Conservation (phyloP, 2,113 vertebrate species). For the Nannobrachium achirus region DNA sequence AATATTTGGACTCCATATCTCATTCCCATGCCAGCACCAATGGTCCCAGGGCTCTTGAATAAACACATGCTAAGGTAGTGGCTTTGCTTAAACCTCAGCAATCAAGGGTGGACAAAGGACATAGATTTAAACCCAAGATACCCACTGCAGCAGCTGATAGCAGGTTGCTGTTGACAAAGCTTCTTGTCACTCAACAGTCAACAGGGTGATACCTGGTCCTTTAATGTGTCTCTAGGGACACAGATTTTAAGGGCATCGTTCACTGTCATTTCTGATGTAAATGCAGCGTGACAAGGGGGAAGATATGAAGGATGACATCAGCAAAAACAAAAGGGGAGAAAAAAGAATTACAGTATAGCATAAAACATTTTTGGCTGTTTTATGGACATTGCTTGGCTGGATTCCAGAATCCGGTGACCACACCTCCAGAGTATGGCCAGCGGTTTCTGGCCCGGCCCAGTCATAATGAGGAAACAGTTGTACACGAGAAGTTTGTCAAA, state of each 20-base stretch:
- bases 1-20: slow-evolving; percentile 32
- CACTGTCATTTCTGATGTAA: background rate
- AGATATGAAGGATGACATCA: background rate
- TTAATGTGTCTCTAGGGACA: background rate
- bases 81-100: slow-evolving; percentile 19
- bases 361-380: slow-evolving; percentile 1
- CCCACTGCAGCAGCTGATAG: slow-evolving; percentile 25
- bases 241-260: background rate
- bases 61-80: slow-evolving; percentile 41
- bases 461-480: slow-evolving; percentile 4
- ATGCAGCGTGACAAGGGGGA: background rate
- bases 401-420: slow-evolving; percentile 23
- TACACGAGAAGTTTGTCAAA: slow-evolving; percentile 15
- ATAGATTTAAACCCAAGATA: slow-evolving; percentile 11
- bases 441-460: slow-evolving; percentile 10
- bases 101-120: slow-evolving; percentile 18
- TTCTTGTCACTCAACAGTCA: too few species aligned
- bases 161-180: slow-evolving; percentile 4
- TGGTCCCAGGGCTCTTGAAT: slow-evolving; percentile 1
- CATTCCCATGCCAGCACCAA: background rate
- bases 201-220: too few species aligned
- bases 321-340: too few species aligned
- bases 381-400: slow-evolving; percentile 4
- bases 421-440: slow-evolving; percentile 47
- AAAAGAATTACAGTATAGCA: background rate